Percentiles rank a stretch among this genome's conserved stretches.
Conservation (phyloP, 2,888 invertebrate genomes). For the Drosophila suboccidentalis region DNA sequence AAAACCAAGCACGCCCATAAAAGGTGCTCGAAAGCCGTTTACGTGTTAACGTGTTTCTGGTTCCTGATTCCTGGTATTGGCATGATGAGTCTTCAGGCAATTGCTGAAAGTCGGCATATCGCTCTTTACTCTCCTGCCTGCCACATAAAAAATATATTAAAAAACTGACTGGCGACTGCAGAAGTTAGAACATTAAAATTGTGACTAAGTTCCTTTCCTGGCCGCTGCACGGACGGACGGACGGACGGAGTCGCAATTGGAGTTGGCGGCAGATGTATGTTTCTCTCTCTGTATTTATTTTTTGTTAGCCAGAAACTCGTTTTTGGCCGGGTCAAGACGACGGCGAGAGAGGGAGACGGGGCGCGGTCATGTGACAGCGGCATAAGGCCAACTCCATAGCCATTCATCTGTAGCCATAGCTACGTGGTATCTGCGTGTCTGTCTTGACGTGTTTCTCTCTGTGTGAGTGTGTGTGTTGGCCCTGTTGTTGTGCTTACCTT, state of each 20-base stretch:
- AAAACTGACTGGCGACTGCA: constrained; percentile 14
- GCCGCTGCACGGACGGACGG: constrained; percentile 23
- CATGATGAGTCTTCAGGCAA: constrained; percentile 44
- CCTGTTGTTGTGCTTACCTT: constrained; percentile 57
- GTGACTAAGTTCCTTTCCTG: constrained; percentile 55
- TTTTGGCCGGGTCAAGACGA: constrained; percentile 55
- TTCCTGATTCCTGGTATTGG: constrained; percentile 64
- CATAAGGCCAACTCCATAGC: constrained; percentile 52
- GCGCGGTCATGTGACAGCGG: constrained; percentile 69
- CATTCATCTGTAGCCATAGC: constrained; percentile 44
- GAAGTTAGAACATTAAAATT: constrained; percentile 58
- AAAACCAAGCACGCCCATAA: constrained; percentile 53
- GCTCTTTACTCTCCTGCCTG: constrained; percentile 8
- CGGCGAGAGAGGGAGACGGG: constrained; percentile 29
- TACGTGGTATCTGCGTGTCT: constrained; percentile 16
- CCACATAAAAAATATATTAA: constrained; percentile 34
- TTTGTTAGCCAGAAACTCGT: constrained; percentile 71
- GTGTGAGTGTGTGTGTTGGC: constrained; percentile 26
- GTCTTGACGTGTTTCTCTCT: constrained; percentile 1
- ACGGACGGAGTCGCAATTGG: constrained; percentile 39
- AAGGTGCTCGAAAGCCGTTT: constrained; percentile 66
- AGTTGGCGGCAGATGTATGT: constrained; percentile 54
- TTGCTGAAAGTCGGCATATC: constrained; percentile 14
- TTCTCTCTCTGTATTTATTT: constrained; percentile 2
- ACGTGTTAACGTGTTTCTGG: constrained; percentile 63